Conservation (phyloP, 2,113 vertebrate genomes). For the Strix aluco region DNA sequence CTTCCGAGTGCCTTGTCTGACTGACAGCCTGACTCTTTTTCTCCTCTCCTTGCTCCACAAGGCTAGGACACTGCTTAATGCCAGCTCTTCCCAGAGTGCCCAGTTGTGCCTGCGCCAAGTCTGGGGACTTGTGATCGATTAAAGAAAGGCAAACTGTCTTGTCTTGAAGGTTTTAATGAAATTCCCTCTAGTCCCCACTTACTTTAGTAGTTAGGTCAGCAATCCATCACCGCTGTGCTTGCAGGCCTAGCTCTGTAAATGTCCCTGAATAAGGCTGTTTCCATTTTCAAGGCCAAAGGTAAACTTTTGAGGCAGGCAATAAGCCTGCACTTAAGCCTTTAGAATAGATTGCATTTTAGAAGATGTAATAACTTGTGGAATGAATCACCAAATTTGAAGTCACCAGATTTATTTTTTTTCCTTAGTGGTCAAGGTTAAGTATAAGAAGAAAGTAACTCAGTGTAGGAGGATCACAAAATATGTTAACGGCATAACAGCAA, state of each 20-base stretch:
- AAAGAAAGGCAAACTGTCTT: not conserved
- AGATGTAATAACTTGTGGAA: not conserved
- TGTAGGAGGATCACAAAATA: conserved; percentile 15
- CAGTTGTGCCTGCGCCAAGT: accelerated
- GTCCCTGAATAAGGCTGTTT: not conserved
- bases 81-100: not conserved
- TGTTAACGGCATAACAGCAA: not conserved
- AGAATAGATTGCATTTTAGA: not conserved
- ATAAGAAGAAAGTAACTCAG: conserved; percentile 1
- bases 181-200: not conserved
- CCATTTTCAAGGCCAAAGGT: not conserved
- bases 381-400: not conserved
- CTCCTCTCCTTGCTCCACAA: not conserved
- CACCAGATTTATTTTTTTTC: not conserved
- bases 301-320: not conserved
- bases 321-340: not conserved
- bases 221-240: not conserved
- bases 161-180: not conserved
- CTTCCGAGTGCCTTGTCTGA: not conserved
- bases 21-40: not conserved
- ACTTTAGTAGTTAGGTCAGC: not conserved
- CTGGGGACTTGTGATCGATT: not conserved
- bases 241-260: not conserved
- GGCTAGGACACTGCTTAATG: accelerated
- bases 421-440: not conserved